A percentile compares a stretch with the other conserved stretches of the same genome.
Evolutionary conservation across 2,113 vertebrate genomes (phyloP).

Genomic region (Alligator sinensis): DNA sequence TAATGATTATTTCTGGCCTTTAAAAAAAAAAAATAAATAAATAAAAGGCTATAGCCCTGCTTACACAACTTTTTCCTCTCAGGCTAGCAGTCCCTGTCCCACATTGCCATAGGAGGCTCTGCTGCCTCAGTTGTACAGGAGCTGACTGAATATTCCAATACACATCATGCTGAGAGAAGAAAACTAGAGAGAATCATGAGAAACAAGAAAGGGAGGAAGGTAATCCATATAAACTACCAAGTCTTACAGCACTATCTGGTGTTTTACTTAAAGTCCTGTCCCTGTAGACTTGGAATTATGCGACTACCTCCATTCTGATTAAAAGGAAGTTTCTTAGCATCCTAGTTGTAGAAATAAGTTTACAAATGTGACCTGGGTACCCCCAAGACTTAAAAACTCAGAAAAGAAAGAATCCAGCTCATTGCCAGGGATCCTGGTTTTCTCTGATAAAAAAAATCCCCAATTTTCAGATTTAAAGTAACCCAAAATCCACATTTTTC

Average conservation of each 20-base stretch:
- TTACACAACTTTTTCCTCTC: not conserved
- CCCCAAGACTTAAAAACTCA: not conserved
- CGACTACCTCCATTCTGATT: not conserved
- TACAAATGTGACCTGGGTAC: not conserved
- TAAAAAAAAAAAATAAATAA: not conserved
- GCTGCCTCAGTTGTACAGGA: not conserved
- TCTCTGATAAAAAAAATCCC: too few species aligned
- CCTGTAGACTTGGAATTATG: slow-evolving; percentile 3
- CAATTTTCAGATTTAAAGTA: too few species aligned
- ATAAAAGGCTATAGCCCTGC: not conserved
- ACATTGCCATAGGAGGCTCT: not conserved
- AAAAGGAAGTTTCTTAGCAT: not conserved
- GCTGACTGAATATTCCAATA: not conserved
- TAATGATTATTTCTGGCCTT: not conserved
- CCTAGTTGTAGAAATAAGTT: not conserved
- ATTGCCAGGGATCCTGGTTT: too few species aligned
- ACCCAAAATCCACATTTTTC: too few species aligned
- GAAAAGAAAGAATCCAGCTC: too few species aligned
- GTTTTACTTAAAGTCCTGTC: not conserved
- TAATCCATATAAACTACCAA: slow-evolving; percentile 27
- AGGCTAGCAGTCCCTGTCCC: fast-evolving
- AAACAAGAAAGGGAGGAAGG: slow-evolving; percentile 33
- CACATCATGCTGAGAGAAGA: not conserved
- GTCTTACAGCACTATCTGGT: not conserved
- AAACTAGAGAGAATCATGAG: slow-evolving; percentile 5